phyloP scores from a whole-genome alignment of 2,113 vertebrate species.

The Austrofundulus limnaeus region DNA sequence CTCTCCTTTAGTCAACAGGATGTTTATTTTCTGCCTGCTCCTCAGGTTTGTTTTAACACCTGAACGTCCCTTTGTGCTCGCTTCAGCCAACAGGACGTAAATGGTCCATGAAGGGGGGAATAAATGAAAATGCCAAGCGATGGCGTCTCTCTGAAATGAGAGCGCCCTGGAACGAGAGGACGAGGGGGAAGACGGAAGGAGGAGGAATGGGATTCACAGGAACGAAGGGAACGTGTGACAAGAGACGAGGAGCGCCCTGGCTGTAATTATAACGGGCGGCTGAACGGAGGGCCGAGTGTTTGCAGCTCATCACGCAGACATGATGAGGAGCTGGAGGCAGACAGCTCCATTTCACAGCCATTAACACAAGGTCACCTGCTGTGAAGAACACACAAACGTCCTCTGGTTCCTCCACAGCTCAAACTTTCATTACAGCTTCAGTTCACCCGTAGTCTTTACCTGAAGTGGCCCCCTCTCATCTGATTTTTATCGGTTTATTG shows the following conservation, averaged over 20 bases:
- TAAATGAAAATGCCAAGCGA: not conserved
- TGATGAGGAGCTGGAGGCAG: conserved; percentile 13
- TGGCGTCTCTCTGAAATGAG: not conserved
- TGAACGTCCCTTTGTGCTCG: not conserved
- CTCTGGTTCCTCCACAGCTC: too few species aligned
- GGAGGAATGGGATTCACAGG: not conserved
- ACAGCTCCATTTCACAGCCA: conserved; percentile 31
- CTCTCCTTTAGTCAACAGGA: not conserved
- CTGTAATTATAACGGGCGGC: conserved; percentile 11
- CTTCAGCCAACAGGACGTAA: not conserved
- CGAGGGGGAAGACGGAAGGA: not conserved
- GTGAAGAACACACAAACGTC: not conserved
- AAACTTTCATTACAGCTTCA: too few species aligned
- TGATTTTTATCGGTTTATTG: too few species aligned
- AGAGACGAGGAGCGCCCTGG: not conserved
- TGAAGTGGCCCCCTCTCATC: too few species aligned
- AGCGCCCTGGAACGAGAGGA: not conserved
- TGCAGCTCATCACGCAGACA: not conserved
- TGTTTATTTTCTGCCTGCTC: not conserved
- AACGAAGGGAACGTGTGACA: not conserved
- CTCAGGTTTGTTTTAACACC: not conserved
- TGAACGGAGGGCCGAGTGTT: not conserved
- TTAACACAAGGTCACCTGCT: conserved; percentile 13
- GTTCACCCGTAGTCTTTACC: too few species aligned
- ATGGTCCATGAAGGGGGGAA: not conserved